A percentile compares a stretch with the other conserved stretches of the same genome.
These are phyloP conservation scores for Acipenser ruthenus DNA, from an alignment of 2,797 vertebrate species.

Conservation along the genomic window DNA sequence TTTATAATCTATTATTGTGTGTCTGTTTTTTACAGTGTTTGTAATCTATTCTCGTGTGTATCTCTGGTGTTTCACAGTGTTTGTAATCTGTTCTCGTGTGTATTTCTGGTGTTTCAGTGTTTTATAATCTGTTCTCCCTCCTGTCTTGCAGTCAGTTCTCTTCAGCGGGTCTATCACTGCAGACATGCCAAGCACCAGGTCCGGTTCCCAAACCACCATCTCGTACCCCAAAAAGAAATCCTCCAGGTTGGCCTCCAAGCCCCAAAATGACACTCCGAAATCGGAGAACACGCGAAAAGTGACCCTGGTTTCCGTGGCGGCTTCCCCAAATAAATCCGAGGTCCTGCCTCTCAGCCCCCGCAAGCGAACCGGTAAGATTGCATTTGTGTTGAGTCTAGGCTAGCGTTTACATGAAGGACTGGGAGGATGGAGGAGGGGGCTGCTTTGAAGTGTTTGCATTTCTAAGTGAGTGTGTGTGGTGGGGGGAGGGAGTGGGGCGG, in stretches of 20 bases:
- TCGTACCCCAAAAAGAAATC: constrained; percentile 70
- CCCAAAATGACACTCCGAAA: constrained; percentile 19
- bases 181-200: constrained; percentile 71
- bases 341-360: constrained; percentile 78
- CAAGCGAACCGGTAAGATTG: constrained; percentile 73
- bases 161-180: constrained; percentile 1
- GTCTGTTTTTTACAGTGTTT: no score
- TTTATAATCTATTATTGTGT: no score
- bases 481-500: no score
- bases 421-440: neutral
- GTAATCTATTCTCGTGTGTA: no score
- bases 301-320: neutral
- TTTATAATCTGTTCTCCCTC: no score
- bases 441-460: neutral
- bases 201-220: constrained; percentile 67
- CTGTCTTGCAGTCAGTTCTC: no score
- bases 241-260: constrained; percentile 24
- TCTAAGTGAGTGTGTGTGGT: neutral
- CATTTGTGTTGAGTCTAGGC: neutral
- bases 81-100: no score
- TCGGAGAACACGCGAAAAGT: constrained; percentile 1
- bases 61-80: no score
- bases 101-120: no score
- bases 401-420: neutral
- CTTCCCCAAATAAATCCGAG: constrained; percentile 17